These are phyloP conservation scores for Fregetta grallaria DNA, from an alignment of 2,113 vertebrate genomes.

Conservation along the genomic window DNA sequence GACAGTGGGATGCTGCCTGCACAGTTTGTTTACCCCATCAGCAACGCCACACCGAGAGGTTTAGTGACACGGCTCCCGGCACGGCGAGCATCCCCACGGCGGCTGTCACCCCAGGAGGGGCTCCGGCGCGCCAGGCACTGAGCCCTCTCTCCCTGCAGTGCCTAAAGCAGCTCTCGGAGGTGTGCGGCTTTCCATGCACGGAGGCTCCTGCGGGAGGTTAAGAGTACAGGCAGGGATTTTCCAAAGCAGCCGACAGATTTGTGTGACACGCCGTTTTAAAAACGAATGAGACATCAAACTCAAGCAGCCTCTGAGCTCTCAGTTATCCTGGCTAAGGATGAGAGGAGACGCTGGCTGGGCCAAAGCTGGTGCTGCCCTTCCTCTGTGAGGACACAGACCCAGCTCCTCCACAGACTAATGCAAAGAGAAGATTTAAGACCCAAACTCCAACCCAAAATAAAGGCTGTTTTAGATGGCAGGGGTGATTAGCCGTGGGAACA, in stretches of 20 bases:
- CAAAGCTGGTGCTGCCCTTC: neutral
- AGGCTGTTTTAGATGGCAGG: rapidly evolving
- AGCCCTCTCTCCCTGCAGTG: neutral
- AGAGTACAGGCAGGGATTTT: neutral
- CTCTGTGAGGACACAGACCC: neutral
- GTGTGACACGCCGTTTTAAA: rapidly evolving
- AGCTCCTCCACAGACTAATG: neutral
- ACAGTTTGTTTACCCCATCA: neutral
- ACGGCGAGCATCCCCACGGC: rapidly evolving
- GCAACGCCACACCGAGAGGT: neutral
- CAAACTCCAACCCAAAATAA: neutral
- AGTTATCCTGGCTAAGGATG: neutral
- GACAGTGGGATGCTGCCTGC: neutral
- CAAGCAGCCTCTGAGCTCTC: neutral
- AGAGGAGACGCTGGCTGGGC: neutral
- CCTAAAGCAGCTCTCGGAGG: neutral
- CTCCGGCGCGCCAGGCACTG: rapidly evolving
- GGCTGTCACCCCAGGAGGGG: neutral
- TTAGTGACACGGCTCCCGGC: rapidly evolving
- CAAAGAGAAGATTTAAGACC: neutral
- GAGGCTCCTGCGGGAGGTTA: neutral
- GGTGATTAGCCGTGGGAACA: rapidly evolving
- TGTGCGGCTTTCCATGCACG: rapidly evolving
- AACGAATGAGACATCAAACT: neutral
- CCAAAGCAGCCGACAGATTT: neutral